Percentiles rank a stretch among this genome's conserved stretches.
phyloP scores from a whole-genome alignment of 2,113 vertebrate species.

The Clarias batrachus region DNA sequence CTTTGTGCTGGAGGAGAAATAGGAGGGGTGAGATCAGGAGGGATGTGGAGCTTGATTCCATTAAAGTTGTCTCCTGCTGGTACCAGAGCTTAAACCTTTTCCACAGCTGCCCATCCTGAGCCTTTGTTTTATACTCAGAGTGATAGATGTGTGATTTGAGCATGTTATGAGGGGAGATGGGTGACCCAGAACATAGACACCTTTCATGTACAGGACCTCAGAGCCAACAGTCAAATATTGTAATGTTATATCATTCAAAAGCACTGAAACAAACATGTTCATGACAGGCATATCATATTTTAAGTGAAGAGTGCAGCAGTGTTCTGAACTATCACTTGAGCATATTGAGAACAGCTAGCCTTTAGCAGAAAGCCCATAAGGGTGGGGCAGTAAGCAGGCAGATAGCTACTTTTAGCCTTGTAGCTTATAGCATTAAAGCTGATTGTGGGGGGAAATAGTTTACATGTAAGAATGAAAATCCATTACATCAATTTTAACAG shows the following conservation, averaged over 20 bases:
- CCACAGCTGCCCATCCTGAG: slow-evolving; percentile 4
- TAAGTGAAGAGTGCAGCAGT: slow-evolving; percentile 5
- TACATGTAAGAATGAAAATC: background rate
- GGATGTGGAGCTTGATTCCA: slow-evolving; percentile 5
- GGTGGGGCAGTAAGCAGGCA: slow-evolving; percentile 50
- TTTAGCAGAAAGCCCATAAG: slow-evolving; percentile 42
- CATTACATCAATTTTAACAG: background rate
- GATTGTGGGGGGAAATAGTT: background rate
- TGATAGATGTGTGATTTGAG: slow-evolving; percentile 12
- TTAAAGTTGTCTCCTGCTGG: slow-evolving; percentile 30
- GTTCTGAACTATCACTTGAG: slow-evolving; percentile 24
- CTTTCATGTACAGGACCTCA: background rate
- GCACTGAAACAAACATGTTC: background rate
- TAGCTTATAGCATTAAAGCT: background rate
- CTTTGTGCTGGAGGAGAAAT: slow-evolving; percentile 32
- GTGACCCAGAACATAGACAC: slow-evolving; percentile 3
- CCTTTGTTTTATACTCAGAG: slow-evolving; percentile 14
- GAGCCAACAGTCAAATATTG: background rate
- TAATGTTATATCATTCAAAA: background rate
- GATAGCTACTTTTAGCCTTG: slow-evolving; percentile 4
- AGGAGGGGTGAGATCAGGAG: slow-evolving; percentile 18
- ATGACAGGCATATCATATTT: slow-evolving; percentile 15
- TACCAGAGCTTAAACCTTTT: slow-evolving; percentile 21
- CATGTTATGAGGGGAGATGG: background rate
- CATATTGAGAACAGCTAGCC: slow-evolving; percentile 37